Percentiles rank a stretch among this genome's conserved stretches.
Evolutionary conservation across 2,888 invertebrate species (phyloP).

Genomic region (Blastobasis lacticolella): DNA sequence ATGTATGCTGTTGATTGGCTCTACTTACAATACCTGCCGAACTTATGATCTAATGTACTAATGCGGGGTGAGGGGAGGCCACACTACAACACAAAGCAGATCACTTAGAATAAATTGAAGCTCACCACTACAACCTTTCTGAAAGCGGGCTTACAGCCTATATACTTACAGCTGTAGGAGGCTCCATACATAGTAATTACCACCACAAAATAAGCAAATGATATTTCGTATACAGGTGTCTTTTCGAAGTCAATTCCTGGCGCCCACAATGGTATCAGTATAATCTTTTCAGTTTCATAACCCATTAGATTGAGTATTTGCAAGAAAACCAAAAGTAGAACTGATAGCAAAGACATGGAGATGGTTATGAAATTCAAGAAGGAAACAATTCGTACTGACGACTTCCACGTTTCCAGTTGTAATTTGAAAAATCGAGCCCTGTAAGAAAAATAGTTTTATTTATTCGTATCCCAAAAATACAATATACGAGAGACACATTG

Average conservation of each 20-base stretch:
- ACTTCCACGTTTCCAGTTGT: slow-evolving; percentile 39
- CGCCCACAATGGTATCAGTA: slow-evolving; percentile 42
- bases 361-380: slow-evolving; percentile 19
- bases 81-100: too few relatives aligned
- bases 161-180: slow-evolving; percentile 40
- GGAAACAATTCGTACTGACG: slow-evolving; percentile 22
- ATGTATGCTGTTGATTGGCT: too few relatives aligned
- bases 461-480: too few relatives aligned
- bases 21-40: too few relatives aligned
- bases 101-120: too few relatives aligned
- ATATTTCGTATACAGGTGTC: slow-evolving; percentile 38
- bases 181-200: slow-evolving; percentile 23
- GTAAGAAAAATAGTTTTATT: slow-evolving; percentile 10
- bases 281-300: slow-evolving; percentile 18
- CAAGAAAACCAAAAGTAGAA: slow-evolving; percentile 24
- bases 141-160: too few relatives aligned
- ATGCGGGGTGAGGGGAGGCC: too few relatives aligned
- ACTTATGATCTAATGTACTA: too few relatives aligned
- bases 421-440: slow-evolving; percentile 36
- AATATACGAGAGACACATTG: too few relatives aligned
- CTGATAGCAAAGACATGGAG: slow-evolving; percentile 21
- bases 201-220: slow-evolving; percentile 28
- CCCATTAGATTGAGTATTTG: slow-evolving; percentile 22
- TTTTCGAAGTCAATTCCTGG: slow-evolving; percentile 28
- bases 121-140: too few relatives aligned